Evolutionary conservation across 2,888 invertebrate genomes (phyloP), one percentile per base, ranked within the genome.

Genomic region (Dermolepida albohirtum): DNA sequence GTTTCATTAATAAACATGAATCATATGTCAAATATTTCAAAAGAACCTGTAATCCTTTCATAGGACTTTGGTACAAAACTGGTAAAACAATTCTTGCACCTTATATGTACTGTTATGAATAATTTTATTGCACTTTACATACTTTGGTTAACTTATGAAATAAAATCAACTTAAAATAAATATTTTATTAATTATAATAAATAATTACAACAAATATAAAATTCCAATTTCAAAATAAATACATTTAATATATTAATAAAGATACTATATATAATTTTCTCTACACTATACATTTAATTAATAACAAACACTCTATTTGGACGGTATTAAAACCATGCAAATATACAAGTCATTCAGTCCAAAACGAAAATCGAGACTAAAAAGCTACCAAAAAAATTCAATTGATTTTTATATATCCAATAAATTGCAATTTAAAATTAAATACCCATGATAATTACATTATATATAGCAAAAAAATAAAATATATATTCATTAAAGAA

Each of bases 201-300:
- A 59, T 59, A 59, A 59, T 59, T 59, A 59, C 59, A 59, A 59
- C 59, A 59, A 59, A 59, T 59, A 59, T 59, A 59, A 59, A 59
- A 59, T 59, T 59, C 59, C 59, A 44, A 59, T 17, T 59, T 59
- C 43, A 57, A 57, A 59, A 59, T 59, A 59, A 59, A 59, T 59
- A 59, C 59, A 47, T 47, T 50, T 44, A 59, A 59, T 59, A 47
- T 59, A 59, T 59, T 59, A 59, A 47, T 59, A 59, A 49, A 22
- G 17, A 10, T 47, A 47, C 4, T 10, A 10, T 49, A 49, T 57
- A 59, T 29, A 57, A 34, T 59, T 59, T 44, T 17, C 14, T 59
- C 44, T 59, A 54, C 17, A 10, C 44, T 47, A 34, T 34, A 59
- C 44, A 47, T 52, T 52, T n/a, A 52, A 47, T 47, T 29, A 44